Conservation (phyloP, 1,140 invertebrate genomes). For the Drosophila pandora region DNA sequence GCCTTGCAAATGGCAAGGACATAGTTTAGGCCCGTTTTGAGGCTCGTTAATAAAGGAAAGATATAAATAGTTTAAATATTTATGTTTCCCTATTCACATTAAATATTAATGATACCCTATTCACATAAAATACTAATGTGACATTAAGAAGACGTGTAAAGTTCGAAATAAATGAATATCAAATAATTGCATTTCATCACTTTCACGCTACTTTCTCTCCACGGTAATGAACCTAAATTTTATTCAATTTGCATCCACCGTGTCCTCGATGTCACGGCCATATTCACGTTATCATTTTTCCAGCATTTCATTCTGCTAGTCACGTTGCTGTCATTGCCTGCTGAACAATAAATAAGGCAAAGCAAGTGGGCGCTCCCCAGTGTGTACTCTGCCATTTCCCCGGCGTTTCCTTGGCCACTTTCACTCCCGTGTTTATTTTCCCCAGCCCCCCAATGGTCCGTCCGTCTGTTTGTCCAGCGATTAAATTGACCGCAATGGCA, state of each 20-base stretch:
- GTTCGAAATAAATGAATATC: neutral
- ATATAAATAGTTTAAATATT: neutral
- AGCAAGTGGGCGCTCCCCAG: conserved; percentile 8
- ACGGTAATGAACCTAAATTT: conserved; percentile 5
- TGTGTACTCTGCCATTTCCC: conserved; percentile 7
- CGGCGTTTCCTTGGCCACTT: neutral
- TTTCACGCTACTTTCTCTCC: neutral
- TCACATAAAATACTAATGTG: no score
- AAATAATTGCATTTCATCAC: neutral
- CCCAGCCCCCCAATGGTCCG: neutral
- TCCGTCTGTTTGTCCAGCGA: conserved; percentile 17
- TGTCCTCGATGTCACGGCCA: conserved; percentile 47
- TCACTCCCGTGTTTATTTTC: conserved; percentile 1
- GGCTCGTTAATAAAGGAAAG: neutral
- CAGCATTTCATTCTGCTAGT: conserved; percentile 69
- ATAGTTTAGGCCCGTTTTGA: neutral
- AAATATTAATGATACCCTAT: no score
- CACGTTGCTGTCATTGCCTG: conserved; percentile 54
- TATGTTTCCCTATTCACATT: neutral
- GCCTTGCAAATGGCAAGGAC: conserved; percentile 30
- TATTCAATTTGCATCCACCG: conserved; percentile 9
- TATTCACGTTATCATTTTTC: conserved; percentile 74
- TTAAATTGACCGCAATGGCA: conserved; percentile 36
- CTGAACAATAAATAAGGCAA: conserved; percentile 61
- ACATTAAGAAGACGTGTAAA: neutral